Base-by-base conservation (phyloP, 2,888 invertebrate species). In the Trachelus stipa region DNA sequence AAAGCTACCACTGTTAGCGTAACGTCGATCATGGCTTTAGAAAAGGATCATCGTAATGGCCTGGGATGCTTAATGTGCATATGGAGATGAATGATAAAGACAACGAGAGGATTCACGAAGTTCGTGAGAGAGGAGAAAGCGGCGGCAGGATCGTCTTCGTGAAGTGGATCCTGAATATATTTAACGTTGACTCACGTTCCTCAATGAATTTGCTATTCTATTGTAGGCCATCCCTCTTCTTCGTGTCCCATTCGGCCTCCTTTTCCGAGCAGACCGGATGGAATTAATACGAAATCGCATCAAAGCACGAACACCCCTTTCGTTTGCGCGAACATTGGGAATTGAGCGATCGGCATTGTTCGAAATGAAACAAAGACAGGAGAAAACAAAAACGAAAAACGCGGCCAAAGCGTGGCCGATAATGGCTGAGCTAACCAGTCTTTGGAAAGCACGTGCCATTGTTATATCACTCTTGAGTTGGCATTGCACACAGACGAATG, bases 301-400 rank as follows among this genome's bases (percentile, higher is more conserved):
- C 77, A 77, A 79, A 76, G 80, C 79, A 76, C 79, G 78, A 76
- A 80, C 79, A 68, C 82, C 34, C 75, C 34, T 34, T 34, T 81
- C 80, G 81, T 82, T 79, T 82, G 81, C 76, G 56, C 74, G 80
- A 76, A 82, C 83, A 80, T 80, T 84, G 73, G 76, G 78, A 81
- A 83, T 83, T 83, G 81, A 79, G 79, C 73, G 74, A 69, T 76
- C 78, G 56, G 79, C 77, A 85, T 87, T 87, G 86, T 85, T 76
- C 77, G 73, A 77, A 76, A 80, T 79, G 80, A 85, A 87, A 85
- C 82, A 80, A 81, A 83, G 82, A 81, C 76, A 12, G 68, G 73
- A 79, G 77, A 77, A 81, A 81, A 81, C 73, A 82, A 81, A 81
- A 78, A 34, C 71, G 12, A 81, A 81, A 81, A 69, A 82, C 79